Base-by-base conservation (phyloP, 2,888 invertebrate species). In the Leptinotarsa haldemani region DNA sequence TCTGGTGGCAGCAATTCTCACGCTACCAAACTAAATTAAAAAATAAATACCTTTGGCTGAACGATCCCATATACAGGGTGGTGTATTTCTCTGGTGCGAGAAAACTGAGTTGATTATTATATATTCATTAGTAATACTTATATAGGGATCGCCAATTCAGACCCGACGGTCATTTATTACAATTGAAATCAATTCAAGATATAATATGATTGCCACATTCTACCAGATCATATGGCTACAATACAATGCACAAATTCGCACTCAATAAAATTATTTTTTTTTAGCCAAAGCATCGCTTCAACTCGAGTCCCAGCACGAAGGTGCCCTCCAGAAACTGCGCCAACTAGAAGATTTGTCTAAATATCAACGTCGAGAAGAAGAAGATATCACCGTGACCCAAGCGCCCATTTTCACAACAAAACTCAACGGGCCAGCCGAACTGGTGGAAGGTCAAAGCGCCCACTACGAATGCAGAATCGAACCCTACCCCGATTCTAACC, bases 391-490 rank as follows among this genome's bases (percentile, higher is more conserved):
- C 7, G 92, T 96, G 2, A 96, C 92, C 68, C 94, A 95, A 86
- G 92, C 95, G 70, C 97, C 97, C 12, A 90, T 92, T 75, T 97
- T 97, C 84, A 93, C 94, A 15, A 95, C 95, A 9, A 94, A 95
- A 85, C 88, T 97, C 63, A 95, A 95, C 84, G 97, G 97, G 20
- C 96, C 96, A 20, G 91, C 92, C n/a, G 93, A 92, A 80, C 89
- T 98, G 70, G 90, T 94, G 65, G 97, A 97, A 88, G 95, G 94
- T 0, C 95, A 96, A 88, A 95, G 95, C 84, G 95, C 96, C 72
- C 96, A 97, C 87, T 96, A 96, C 84, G 97, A 97, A 88, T 96
- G 96, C 84, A 92, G 97, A 69, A 95, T 97, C 84, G 97, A 97
- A 86, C 97, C 97, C 16, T 96, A 96, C 84, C 96, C 96, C 2